Evolutionary conservation across 2,888 invertebrate species (phyloP), one percentile per base, ranked within the genome.

Genomic region (Palloptera scutellata): DNA sequence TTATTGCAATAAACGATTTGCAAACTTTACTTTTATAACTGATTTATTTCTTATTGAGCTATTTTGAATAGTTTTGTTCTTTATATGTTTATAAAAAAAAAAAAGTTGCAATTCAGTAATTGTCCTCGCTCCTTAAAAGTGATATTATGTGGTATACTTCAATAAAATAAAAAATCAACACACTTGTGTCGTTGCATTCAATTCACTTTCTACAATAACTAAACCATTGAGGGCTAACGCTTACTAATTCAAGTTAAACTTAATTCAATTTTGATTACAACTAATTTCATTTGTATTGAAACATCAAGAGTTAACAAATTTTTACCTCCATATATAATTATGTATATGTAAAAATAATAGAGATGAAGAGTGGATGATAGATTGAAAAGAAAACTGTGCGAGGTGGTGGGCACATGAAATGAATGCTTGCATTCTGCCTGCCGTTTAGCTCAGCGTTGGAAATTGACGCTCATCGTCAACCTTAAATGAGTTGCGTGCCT

Each of bases 391-490:
- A 19, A 64, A 12, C 17, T 8, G 58, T 59, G 30, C 20, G 53
- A 51, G 42, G 13, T 52, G 59, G 19, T 42, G 55, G 52, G 52
- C 15, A 19, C 17, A 3, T 52, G 12, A 10, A 52, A 19, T 52
- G n/a, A 30, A 30, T 30, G 30, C 30, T 30, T 30, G 30, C 30
- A 30, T 4, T 30, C 30, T 30, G 48, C 48, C 13, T n/a, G 13
- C 15, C 12, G 60, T 72, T 87, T 92, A 94, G 86, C 94, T 93
- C 85, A 97, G 90, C 83, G 95, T 94, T 77, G 97, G 97, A 87
- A 97, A 97, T 87, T 96, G 96, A 86, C 92, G 92, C 88, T 95
- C 96, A 87, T 97, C 96, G 84, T 96, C 96, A 74, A 97, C 95
- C 86, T 96, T 95, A 19, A 96, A 95, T 76, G 92, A 91, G 83